Percentiles rank a stretch among this genome's conserved stretches.
These are phyloP conservation scores for Gymnocypris eckloni DNA, from an alignment of 2,797 vertebrate genomes.

Conservation along the genomic window DNA sequence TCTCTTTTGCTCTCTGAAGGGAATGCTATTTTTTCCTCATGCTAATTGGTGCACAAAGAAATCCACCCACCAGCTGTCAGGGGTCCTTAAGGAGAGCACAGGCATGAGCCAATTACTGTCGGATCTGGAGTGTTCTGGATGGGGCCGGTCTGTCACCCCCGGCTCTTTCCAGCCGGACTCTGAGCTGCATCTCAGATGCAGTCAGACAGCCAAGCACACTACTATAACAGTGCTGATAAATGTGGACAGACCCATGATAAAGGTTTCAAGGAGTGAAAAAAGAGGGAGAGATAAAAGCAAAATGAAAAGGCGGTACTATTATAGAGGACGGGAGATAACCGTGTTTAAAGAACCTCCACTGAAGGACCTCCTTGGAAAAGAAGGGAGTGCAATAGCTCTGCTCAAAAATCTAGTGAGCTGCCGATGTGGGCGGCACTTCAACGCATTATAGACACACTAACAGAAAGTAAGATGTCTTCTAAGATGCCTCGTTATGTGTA, in stretches of 20 bases:
- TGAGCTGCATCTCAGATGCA: conserved; percentile 49
- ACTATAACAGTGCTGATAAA: conserved; percentile 44
- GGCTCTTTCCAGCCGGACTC: conserved; percentile 61
- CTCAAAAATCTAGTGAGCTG: not conserved
- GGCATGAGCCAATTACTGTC: conserved; percentile 72
- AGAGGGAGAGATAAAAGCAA: conserved; percentile 3
- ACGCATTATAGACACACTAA: not conserved
- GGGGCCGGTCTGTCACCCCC: conserved; percentile 54
- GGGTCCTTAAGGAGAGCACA: conserved; percentile 61
- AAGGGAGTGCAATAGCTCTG: not conserved
- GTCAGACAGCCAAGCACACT: conserved; percentile 32
- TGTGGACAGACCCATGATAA: conserved; percentile 33
- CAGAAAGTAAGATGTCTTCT: not conserved
- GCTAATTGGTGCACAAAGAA: conserved; percentile 63
- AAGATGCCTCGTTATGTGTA: not conserved
- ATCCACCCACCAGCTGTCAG: conserved; percentile 61
- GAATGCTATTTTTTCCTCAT: conserved; percentile 43
- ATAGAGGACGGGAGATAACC: not conserved
- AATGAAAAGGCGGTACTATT: conserved; percentile 1
- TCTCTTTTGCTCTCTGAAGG: conserved; percentile 51
- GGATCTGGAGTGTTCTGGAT: conserved; percentile 48
- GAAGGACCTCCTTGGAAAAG: not conserved
- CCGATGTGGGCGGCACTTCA: not conserved
- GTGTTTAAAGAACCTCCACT: conserved; percentile 10
- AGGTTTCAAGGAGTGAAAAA: conserved; percentile 1